Percentiles rank a stretch among this genome's conserved stretches.
Evolutionary conservation across 2,888 invertebrate species (phyloP).

Genomic region (Drosophila maculinotata): DNA sequence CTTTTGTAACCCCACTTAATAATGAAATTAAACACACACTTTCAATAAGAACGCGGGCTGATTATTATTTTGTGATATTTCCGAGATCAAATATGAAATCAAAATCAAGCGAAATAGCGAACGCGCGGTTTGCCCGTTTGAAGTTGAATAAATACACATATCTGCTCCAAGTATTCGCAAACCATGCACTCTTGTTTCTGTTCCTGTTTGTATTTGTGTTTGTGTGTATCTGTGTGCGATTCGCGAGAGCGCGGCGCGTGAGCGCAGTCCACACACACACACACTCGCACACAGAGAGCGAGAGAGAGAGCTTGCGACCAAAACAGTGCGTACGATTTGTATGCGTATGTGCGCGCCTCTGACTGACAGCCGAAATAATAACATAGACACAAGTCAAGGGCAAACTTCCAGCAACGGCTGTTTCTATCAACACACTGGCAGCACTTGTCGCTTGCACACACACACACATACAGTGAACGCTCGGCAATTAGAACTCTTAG

Average conservation of each 20-base stretch:
- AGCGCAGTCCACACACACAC: too few relatives aligned
- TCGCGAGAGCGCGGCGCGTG: conserved; percentile 47
- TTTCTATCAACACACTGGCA: conserved; percentile 32
- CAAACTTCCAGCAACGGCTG: conserved; percentile 26
- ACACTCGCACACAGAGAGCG: conserved; percentile 3
- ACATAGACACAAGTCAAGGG: conserved; percentile 33
- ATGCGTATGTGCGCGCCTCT: conserved; percentile 34
- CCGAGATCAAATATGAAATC: conserved; percentile 56
- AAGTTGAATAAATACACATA: conserved; percentile 72
- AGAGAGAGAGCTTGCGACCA: conserved; percentile 5
- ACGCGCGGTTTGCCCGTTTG: conserved; percentile 79
- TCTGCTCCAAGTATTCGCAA: conserved; percentile 63
- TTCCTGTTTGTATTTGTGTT: conserved; percentile 52
- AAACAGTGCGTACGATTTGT: conserved; percentile 51
- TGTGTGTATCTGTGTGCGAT: conserved; percentile 55
- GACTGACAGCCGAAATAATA: conserved; percentile 26
- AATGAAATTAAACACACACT: conserved; percentile 25
- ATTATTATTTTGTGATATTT: conserved; percentile 41
- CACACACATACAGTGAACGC: not conserved
- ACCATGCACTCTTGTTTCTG: conserved; percentile 49
- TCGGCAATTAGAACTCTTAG: not conserved
- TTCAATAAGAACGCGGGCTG: conserved; percentile 19
- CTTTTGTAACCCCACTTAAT: not conserved
- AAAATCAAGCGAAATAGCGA: conserved; percentile 64
- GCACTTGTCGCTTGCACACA: conserved; percentile 21